Base-by-base conservation (phyloP, 1,140 invertebrate genomes). In the Danaus plexippus region DNA sequence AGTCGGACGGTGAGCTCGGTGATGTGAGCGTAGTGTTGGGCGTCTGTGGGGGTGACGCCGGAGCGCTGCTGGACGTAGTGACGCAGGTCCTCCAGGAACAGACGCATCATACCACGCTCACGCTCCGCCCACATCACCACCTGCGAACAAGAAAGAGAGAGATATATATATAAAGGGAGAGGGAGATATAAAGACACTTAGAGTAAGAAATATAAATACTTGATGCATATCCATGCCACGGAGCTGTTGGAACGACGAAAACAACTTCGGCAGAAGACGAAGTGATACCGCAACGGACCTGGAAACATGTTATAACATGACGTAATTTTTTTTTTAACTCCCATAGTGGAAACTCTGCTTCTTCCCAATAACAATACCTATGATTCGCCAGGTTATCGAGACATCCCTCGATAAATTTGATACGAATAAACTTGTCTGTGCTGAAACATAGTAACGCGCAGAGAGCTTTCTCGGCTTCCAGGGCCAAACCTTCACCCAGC, bases 391-490 rank as follows among this genome's bases (percentile, higher is more conserved):
- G 87, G 87, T 98, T 98, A 64, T 96, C 92, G 32, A 98, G 87
- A 73, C 96, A 98, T 1, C 95, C 96, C 85, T 97, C 96, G 69
- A 98, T 97, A 69, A 98, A 98, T 87, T 97, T 97, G 75, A 96
- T 96, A 41, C 95, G 89, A 52, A 98, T 96, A 47, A 93, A 88
- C 62, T 94, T 92, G 71, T 97, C 95, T 42, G 94, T 94, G 73
- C 94, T 96, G 67, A 94, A 97, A 74, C 96, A 97, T 1, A 98
- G 88, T 2, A 98, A 84, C 68, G 95, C 95, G 67, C 94, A 95
- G 0, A 98, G 81, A 1, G 94, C 95, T 74, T 97, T 97, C 77
- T 98, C 96, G 9, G 96, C 96, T 87, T 98, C 96, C 5, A 94
- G 69, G 0, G 95, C 95, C 32, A 98, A 81, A 9, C 95, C 95